These are phyloP conservation scores for Novumbra hubbsi DNA, from an alignment of 2,797 vertebrate genomes.

Conservation along the genomic window DNA sequence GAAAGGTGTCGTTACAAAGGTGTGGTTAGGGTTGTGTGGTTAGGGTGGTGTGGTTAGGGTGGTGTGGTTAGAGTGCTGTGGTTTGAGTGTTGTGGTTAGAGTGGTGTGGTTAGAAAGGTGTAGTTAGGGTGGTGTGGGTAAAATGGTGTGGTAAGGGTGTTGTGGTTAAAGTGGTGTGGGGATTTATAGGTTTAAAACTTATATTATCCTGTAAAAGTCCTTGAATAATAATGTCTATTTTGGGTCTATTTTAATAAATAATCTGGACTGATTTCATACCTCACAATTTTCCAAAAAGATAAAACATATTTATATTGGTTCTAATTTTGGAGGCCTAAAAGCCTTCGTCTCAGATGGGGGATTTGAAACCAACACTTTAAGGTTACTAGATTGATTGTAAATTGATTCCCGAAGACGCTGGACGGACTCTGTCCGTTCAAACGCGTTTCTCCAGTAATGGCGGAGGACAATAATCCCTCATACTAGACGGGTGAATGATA, in stretches of 20 bases:
- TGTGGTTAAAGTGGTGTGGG: too few relatives aligned
- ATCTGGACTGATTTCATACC: not conserved
- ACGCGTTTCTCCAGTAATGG: constrained; percentile 19
- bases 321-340: constrained; percentile 23
- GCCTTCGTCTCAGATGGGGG: not conserved
- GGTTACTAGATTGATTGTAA: constrained; percentile 28
- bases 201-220: not conserved
- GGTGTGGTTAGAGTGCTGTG: too few relatives aligned
- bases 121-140: too few relatives aligned
- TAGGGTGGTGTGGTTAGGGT: too few relatives aligned
- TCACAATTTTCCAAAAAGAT: not conserved
- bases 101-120: too few relatives aligned
- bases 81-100: too few relatives aligned
- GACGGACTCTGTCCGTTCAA: constrained; percentile 27
- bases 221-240: not conserved
- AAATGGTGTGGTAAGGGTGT: too few relatives aligned
- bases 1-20: too few relatives aligned
- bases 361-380: constrained; percentile 7
- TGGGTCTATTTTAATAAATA: not conserved
- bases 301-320: not conserved
- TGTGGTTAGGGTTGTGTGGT: too few relatives aligned
- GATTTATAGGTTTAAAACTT: not conserved
- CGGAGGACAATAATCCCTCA: constrained; percentile 49
- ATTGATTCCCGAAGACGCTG: constrained; percentile 29
- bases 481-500: constrained; percentile 26